Base-by-base conservation (phyloP, 92 coral and sea anemone genomes). In the Epizoanthus rinbou region DNA sequence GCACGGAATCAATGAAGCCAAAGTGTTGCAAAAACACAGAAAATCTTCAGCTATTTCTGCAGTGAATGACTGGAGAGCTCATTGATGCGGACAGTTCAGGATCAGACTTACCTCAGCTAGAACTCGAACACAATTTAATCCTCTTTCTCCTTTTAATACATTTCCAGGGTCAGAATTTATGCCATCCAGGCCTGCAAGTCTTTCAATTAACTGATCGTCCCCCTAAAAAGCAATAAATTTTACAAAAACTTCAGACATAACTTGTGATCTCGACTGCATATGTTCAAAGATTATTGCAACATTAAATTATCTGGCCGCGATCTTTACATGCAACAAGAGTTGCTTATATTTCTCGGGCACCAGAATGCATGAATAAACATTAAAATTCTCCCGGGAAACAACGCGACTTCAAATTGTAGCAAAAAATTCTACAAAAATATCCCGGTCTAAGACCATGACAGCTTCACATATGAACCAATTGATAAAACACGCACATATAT, bases 151-250 rank as follows among this genome's bases (percentile, higher is more conserved):
- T 59, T 94, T 94, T 22, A 94, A 75, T 60, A 85, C 86, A 45
- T 81, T 84, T 41, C 86, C 92, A 17, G 97, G 84, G 22, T 97
- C 98, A 5, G 94, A 84, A 79, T 90, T 94, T 67, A 97, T 94
- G 22, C 99, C 99, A 89, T 97, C 99, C 64, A 97, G 84, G 15
- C 98, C 98, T 35, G 98, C 91, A 60, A 97, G 94, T 45, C 98
- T 90, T 80, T 94, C 95, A 37, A 97, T 85, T 10, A 94, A 85
- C 52, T 97, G 97, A 25, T 97, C 97, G 73, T 97, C 99, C 8
- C 98, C 99, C 99, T 97, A 43, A 60, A 84, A 90, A 64, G 39
- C 22, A 80, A 80, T 62, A 58, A 85, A 80, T 75, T 11, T 17
- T 19, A 76, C 17, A 70, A 58, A 57, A 76, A 37, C 1, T 8